Evolutionary conservation across 1,140 invertebrate species (phyloP), one percentile per base, ranked within the genome.

Genomic region (Pseudomyrmex cubaensis): DNA sequence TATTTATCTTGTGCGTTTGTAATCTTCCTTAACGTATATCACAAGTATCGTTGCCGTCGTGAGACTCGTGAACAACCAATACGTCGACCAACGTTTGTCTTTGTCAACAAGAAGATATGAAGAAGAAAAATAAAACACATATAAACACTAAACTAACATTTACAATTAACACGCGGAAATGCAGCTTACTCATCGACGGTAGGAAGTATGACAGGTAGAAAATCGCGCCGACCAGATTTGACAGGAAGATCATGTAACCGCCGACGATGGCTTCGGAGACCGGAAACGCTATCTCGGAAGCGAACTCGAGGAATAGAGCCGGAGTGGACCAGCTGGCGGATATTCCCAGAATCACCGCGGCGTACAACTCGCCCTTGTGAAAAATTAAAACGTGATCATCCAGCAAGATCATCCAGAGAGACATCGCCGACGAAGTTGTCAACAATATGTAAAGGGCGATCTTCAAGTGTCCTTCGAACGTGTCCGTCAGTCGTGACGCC

Each of bases 281-380:
- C 1, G 95, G 95, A 88, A 94, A 95, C 10, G 94, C 92, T 12
- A 94, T 91, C 90, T 95, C 95, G 25, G 94, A 94, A 4, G 93
- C 93, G 48, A 95, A 89, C 83, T 95, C 95, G 67, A 94, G 93
- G 84, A 95, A 95, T 13, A 95, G 86, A 1, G 95, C 94, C 0
- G 92, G 89, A 1, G 93, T 92, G 13, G 94, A 93, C 90, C 94
- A 94, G 56, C 94, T 93, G 67, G 92, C 91, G 10, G 94, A 89
- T 59, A 94, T 90, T 15, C 92, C 94, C 10, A 93, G 76, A 46
- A 94, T 90, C 7, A 94, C 91, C 25, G 90, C 90, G 66, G 72
- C 59, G 61, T 89, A 93, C 17, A 89, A 74, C 86, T 90, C 89
- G 76, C 86, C 83, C 84, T 90, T 92, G 56, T 87, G 90, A 70